phyloP scores from a whole-genome alignment of 2,797 vertebrate genomes.

The Dermochelys coriacea region DNA sequence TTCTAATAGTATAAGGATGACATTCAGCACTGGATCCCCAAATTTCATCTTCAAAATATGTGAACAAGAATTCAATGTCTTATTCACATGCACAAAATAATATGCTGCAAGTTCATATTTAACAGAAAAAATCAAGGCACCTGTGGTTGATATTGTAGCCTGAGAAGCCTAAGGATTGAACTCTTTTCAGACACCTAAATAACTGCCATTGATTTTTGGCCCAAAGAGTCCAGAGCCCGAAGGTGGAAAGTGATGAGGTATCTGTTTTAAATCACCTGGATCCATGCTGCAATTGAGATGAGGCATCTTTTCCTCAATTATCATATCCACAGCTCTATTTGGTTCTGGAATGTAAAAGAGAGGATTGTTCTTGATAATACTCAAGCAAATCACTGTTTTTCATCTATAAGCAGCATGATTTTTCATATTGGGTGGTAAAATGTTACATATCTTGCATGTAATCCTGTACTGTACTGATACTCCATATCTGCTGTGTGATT shows the following conservation, averaged over 20 bases:
- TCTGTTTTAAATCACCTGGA: neutral
- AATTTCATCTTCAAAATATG: neutral
- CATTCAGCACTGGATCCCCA: neutral
- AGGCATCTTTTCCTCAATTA: neutral
- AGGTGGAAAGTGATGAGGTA: neutral
- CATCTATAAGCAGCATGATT: neutral
- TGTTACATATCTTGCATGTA: neutral
- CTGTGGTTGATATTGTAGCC: neutral
- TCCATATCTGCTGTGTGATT: neutral
- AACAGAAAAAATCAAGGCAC: neutral
- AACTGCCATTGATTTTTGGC: neutral
- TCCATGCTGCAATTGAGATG: neutral
- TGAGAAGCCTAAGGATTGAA: neutral
- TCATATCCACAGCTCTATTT: neutral
- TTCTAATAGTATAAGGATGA: neutral
- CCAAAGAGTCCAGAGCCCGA: neutral
- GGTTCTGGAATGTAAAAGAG: neutral
- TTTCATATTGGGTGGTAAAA: neutral
- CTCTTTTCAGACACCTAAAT: neutral
- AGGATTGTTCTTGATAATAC: neutral
- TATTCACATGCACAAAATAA: neutral
- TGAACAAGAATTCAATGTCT: neutral
- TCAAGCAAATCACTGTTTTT: neutral
- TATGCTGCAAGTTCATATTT: neutral
- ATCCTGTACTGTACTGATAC: conserved; percentile 11